Conservation (phyloP, 2,797 vertebrate genomes). For the Melopsittacus undulatus region DNA sequence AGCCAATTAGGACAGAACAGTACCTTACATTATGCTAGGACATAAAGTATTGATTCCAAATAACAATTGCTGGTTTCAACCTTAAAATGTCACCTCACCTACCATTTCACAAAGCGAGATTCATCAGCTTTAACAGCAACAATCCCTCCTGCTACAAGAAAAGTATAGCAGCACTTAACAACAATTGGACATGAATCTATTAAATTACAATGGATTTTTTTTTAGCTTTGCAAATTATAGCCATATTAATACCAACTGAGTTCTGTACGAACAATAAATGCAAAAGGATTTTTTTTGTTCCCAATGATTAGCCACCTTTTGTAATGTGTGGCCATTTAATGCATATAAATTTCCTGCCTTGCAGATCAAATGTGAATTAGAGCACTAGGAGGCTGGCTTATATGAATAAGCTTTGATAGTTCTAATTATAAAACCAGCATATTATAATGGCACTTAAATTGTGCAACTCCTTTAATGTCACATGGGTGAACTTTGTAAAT, state of each 20-base stretch:
- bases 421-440: constrained; percentile 66
- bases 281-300: constrained; percentile 16
- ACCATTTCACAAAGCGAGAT: constrained; percentile 49
- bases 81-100: constrained; percentile 60
- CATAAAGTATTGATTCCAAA: constrained; percentile 63
- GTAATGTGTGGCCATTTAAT: constrained; percentile 51
- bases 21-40: constrained; percentile 39
- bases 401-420: constrained; percentile 51
- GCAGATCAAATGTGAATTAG: constrained; percentile 59
- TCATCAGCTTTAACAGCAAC: constrained; percentile 55
- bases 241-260: constrained; percentile 57
- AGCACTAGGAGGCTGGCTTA: constrained; percentile 48
- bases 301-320: constrained; percentile 65
- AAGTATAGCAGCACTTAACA: constrained; percentile 56
- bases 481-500: not conserved
- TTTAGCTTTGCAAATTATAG: constrained; percentile 66
- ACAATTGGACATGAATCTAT: constrained; percentile 63
- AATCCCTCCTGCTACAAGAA: constrained; percentile 43
- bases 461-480: constrained; percentile 33
- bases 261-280: constrained; percentile 63
- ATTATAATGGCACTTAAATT: constrained; percentile 60
- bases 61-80: constrained; percentile 62
- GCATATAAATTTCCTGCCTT: constrained; percentile 68
- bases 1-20: constrained; percentile 58
- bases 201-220: constrained; percentile 54